Conservation (phyloP, 2,888 invertebrate genomes). For the Polyommatus icarus region DNA sequence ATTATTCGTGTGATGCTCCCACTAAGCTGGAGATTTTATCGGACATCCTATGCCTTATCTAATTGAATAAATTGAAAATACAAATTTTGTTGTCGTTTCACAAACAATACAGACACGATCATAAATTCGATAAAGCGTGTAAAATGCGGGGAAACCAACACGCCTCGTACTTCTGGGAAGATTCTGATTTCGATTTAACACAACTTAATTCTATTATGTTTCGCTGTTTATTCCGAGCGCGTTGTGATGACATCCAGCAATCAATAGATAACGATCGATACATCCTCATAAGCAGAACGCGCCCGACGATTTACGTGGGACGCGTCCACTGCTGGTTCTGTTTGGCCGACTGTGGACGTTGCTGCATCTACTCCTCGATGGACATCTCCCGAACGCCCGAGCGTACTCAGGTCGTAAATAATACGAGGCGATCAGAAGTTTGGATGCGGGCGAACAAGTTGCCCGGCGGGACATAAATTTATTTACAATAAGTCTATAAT, state of each 20-base stretch:
- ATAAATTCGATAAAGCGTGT: constrained; percentile 3
- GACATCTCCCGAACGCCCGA: constrained; percentile 17
- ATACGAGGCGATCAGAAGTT: constrained; percentile 39
- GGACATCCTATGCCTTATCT: not conserved
- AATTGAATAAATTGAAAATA: not conserved
- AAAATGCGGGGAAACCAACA: constrained; percentile 3
- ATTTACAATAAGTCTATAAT: constrained; percentile 47
- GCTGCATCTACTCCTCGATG: constrained; percentile 36
- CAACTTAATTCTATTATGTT: constrained; percentile 50
- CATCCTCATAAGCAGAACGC: constrained; percentile 37
- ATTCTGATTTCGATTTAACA: constrained; percentile 45
- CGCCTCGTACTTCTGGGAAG: constrained; percentile 44
- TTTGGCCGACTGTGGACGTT: not conserved
- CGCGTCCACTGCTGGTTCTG: constrained; percentile 34
- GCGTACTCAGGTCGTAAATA: constrained; percentile 28
- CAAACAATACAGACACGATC: not conserved
- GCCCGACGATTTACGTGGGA: constrained; percentile 20
- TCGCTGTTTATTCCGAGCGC: constrained; percentile 45
- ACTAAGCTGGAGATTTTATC: no score
- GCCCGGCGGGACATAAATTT: constrained; percentile 47
- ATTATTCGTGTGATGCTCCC: not conserved
- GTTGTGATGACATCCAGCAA: constrained; percentile 48
- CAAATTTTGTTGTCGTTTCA: not conserved
- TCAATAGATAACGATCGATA: constrained; percentile 48
- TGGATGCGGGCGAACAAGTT: constrained; percentile 47